These are phyloP conservation scores for Odontophorus gujanensis DNA, from an alignment of 2,113 vertebrate species.

Conservation along the genomic window DNA sequence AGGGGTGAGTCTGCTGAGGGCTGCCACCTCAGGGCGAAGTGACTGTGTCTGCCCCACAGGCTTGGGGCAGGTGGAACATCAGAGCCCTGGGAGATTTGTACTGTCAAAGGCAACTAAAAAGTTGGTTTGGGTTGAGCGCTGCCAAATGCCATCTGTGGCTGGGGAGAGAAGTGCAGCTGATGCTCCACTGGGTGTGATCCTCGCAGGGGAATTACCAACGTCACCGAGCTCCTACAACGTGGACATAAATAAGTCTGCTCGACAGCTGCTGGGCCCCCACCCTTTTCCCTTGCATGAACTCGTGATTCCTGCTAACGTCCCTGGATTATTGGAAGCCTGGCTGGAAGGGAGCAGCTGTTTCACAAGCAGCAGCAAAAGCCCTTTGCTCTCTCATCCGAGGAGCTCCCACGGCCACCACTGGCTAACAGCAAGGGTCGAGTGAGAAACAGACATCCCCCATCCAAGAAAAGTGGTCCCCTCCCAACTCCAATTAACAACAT, in stretches of 20 bases:
- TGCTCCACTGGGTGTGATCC: neutral
- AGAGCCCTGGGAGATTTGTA: neutral
- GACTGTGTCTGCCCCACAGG: neutral
- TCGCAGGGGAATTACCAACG: neutral
- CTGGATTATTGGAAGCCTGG: slow-evolving; percentile 32
- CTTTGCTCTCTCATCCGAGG: neutral
- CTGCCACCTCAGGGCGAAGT: neutral
- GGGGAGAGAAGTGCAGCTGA: neutral
- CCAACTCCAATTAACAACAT: neutral
- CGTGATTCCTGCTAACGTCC: slow-evolving; percentile 33
- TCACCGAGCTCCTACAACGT: neutral
- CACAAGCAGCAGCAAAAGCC: slow-evolving; percentile 15
- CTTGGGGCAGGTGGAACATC: neutral
- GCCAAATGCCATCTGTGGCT: neutral
- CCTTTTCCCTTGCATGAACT: slow-evolving; percentile 47
- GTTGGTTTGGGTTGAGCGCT: neutral
- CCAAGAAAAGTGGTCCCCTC: neutral
- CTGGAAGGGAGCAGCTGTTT: slow-evolving; percentile 51
- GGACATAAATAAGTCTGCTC: slow-evolving; percentile 52
- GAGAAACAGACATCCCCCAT: neutral
- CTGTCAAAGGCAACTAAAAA: neutral
- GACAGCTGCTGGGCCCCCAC: slow-evolving; percentile 41
- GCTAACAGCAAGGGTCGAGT: neutral
- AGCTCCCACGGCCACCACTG: neutral
- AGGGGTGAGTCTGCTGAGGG: neutral